A percentile compares a stretch with the other conserved stretches of the same genome.
These are phyloP conservation scores for Crossocerus cetratus DNA, from an alignment of 2,888 invertebrate species.

Conservation along the genomic window DNA sequence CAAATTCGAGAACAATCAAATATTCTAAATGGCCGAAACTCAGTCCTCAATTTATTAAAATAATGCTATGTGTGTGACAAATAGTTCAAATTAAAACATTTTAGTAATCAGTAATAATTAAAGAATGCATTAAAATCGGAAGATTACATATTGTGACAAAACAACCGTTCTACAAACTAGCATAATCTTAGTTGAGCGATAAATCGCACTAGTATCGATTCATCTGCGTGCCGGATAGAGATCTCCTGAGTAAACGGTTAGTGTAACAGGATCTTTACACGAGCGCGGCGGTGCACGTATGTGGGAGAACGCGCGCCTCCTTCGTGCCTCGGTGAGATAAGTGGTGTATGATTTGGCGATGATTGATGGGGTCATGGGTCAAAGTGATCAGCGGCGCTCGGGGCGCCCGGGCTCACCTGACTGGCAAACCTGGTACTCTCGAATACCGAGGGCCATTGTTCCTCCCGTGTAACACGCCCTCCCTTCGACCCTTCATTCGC, in stretches of 20 bases:
- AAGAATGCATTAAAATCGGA: no score
- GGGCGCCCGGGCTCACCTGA: constrained; percentile 73
- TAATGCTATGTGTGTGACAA: no score
- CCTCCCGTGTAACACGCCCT: constrained; percentile 54
- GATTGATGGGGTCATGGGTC: constrained; percentile 75
- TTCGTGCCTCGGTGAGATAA: constrained; percentile 70
- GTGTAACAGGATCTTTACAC: not conserved
- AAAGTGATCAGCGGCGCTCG: constrained; percentile 76
- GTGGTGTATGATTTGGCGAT: constrained; percentile 76
- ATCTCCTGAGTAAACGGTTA: not conserved
- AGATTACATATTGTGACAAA: no score
- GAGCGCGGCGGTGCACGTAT: constrained; percentile 30
- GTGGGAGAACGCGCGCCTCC: constrained; percentile 68
- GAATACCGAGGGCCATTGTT: constrained; percentile 52
- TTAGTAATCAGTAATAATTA: no score
- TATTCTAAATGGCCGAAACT: not conserved
- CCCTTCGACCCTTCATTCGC: constrained; percentile 19
- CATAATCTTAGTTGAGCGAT: no score
- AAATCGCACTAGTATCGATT: no score
- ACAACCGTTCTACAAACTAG: no score
- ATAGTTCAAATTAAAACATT: no score
- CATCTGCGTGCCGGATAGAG: no score
- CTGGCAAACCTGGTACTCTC: constrained; percentile 48
- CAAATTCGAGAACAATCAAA: not conserved
- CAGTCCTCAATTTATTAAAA: no score